Evolutionary conservation across 2,797 vertebrate species (phyloP).

Genomic region (Potorous gilbertii): DNA sequence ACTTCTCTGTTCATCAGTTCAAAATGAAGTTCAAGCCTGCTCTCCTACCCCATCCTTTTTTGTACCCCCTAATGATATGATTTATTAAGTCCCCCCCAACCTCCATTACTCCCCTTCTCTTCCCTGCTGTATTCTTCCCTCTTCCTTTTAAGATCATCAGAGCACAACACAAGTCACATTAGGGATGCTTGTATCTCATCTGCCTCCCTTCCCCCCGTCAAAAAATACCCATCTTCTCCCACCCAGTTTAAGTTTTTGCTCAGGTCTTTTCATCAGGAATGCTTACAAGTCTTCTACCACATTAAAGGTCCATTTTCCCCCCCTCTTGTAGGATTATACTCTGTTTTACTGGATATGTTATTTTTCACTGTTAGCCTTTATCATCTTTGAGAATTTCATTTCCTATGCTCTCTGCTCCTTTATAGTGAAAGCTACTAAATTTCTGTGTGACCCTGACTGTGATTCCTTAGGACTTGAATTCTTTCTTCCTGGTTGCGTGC

Average conservation of each 20-base stretch:
- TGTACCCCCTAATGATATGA: not conserved
- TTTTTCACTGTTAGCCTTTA: not conserved
- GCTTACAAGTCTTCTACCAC: not conserved
- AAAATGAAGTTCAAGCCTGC: not conserved
- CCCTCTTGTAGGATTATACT: not conserved
- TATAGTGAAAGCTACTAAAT: not conserved
- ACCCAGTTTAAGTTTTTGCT: not conserved
- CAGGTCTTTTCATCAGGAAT: not conserved
- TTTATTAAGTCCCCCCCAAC: not conserved
- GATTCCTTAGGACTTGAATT: not conserved
- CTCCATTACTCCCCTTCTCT: no score
- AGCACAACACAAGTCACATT: not conserved
- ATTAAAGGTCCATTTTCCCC: not conserved
- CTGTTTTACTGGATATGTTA: not conserved
- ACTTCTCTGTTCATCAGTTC: not conserved
- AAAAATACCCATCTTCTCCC: not conserved
- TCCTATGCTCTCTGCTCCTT: not conserved
- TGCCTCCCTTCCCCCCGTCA: not conserved
- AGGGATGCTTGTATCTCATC: not conserved
- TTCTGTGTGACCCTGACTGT: not conserved
- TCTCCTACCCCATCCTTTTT: not conserved
- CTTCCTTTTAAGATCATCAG: not conserved
- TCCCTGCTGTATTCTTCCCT: not conserved
- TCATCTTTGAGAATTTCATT: not conserved
- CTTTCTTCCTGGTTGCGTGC: not conserved